phyloP scores from a whole-genome alignment of 2,113 vertebrate genomes.

The Pachyramphus minor region DNA sequence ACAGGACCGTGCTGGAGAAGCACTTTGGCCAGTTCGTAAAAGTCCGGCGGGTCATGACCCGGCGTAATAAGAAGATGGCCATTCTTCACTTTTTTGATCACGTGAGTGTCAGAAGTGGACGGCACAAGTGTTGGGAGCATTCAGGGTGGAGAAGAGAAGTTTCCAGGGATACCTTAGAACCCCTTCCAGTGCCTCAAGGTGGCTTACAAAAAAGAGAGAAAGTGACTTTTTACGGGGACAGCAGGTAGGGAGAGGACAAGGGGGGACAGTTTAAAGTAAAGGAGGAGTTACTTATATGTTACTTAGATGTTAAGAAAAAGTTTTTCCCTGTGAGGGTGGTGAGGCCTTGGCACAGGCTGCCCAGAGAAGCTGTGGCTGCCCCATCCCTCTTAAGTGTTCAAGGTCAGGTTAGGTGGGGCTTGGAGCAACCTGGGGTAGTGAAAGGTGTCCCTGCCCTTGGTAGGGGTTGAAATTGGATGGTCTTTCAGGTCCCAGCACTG shows the following conservation, averaged over 20 bases:
- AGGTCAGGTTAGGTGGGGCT: not conserved
- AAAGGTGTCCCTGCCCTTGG: not conserved
- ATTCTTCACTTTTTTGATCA: slow-evolving; percentile 86
- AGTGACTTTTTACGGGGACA: not conserved
- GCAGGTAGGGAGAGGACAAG: not conserved
- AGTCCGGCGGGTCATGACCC: slow-evolving; percentile 78
- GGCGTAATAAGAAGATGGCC: slow-evolving; percentile 77
- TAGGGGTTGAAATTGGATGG: not conserved
- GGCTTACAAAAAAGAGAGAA: not conserved
- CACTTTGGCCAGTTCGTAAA: slow-evolving; percentile 84
- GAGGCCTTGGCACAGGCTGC: not conserved
- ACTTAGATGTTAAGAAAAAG: not conserved
- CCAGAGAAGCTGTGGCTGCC: not conserved
- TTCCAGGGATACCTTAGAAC: not conserved
- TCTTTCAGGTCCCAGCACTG: not conserved
- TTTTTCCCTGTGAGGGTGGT: not conserved
- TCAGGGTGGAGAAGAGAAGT: not conserved
- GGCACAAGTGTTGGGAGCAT: not conserved
- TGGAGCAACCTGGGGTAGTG: not conserved
- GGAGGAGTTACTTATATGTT: not conserved
- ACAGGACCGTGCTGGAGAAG: slow-evolving; percentile 75
- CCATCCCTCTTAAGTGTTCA: not conserved
- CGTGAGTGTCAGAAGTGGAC: slow-evolving; percentile 67
- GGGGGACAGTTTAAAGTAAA: not conserved
- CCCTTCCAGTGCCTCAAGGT: not conserved